Evolutionary conservation across 2,113 vertebrate genomes (phyloP).

Genomic region (Melanerpes formicivorus): DNA sequence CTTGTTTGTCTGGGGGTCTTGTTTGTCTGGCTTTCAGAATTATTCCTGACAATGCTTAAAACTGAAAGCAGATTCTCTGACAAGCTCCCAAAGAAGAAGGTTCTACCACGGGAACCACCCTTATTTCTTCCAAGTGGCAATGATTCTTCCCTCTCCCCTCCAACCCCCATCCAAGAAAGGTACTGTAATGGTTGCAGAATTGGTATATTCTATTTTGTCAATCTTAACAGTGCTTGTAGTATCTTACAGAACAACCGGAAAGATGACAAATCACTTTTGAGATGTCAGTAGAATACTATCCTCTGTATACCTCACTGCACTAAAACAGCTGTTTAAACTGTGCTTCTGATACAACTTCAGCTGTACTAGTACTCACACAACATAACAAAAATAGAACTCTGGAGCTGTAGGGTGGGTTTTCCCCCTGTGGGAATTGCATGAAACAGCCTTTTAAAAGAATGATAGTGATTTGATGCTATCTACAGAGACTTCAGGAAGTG

Average conservation of each 20-base stretch:
- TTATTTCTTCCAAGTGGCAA: background rate
- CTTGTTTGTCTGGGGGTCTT: too few species aligned
- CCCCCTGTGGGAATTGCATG: background rate
- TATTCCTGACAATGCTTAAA: background rate
- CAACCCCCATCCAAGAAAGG: background rate
- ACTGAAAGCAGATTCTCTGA: background rate
- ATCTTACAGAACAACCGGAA: background rate
- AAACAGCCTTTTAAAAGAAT: background rate
- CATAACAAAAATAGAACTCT: background rate
- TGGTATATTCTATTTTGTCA: background rate
- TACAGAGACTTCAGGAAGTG: background rate
- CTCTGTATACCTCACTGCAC: background rate
- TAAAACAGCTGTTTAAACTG: background rate
- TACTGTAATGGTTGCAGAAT: background rate
- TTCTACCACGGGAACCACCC: background rate
- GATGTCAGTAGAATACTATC: background rate
- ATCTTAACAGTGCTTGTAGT: background rate
- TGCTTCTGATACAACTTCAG: background rate
- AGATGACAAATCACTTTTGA: background rate
- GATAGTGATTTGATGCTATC: background rate
- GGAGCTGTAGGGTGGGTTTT: background rate
- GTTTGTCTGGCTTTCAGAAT: background rate
- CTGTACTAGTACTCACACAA: background rate
- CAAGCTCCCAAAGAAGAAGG: background rate
- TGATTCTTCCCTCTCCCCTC: background rate